Evolutionary conservation across 2,888 invertebrate species (phyloP).

Genomic region (Odontocolon sp.): DNA sequence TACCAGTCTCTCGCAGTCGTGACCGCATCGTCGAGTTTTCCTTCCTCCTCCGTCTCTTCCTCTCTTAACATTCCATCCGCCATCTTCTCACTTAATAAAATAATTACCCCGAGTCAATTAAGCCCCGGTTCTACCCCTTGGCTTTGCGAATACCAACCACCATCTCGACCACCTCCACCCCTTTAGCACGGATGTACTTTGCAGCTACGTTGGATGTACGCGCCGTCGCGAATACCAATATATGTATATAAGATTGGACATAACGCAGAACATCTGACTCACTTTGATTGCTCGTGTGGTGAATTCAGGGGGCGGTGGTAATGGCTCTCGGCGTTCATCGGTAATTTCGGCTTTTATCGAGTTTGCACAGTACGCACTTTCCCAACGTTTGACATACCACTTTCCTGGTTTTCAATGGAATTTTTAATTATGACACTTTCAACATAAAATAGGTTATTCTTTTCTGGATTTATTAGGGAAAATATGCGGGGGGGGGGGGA

Average conservation of each 20-base stretch:
- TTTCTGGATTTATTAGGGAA: neutral
- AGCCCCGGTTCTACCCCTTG: constrained; percentile 67
- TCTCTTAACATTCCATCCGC: constrained; percentile 79
- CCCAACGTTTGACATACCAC: neutral
- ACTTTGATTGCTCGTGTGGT: constrained; percentile 51
- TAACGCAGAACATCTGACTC: constrained; percentile 38
- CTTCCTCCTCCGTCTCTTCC: constrained; percentile 59
- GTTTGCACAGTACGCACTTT: constrained; percentile 52
- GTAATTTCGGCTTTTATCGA: constrained; percentile 63
- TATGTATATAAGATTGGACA: constrained; percentile 42
- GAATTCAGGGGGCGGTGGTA: constrained; percentile 56
- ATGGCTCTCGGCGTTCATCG: constrained; percentile 62
- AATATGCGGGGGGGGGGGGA: no score
- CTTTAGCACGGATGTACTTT: constrained; percentile 47
- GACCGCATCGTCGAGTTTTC: constrained; percentile 2
- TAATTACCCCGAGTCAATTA: constrained; percentile 80
- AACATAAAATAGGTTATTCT: neutral
- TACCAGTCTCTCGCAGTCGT: constrained; percentile 33
- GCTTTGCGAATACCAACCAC: constrained; percentile 49
- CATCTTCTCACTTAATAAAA: constrained; percentile 81
- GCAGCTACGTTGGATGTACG: constrained; percentile 51
- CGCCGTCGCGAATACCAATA: constrained; percentile 34
- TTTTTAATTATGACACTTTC: neutral
- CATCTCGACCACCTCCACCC: constrained; percentile 27
- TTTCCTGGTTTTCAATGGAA: neutral